These are phyloP conservation scores for Merluccius polli DNA, from an alignment of 2,797 vertebrate species.

Conservation along the genomic window DNA sequence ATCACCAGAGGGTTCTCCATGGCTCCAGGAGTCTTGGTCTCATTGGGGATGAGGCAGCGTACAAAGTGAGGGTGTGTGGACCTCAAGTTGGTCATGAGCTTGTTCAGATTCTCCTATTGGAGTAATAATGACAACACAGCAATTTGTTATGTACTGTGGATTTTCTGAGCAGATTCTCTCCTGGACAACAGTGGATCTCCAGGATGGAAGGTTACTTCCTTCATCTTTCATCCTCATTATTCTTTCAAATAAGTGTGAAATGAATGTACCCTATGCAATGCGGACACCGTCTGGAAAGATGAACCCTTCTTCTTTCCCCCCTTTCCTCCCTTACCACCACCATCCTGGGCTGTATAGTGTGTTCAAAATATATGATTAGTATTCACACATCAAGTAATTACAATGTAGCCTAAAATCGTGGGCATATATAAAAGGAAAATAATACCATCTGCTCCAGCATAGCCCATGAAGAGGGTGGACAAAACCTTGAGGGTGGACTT, in stretches of 20 bases:
- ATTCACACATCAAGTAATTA: no score
- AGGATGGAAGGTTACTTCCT: no score
- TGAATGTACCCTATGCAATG: slow-evolving; percentile 68
- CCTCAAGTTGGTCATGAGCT: slow-evolving; percentile 86
- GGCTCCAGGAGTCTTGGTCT: slow-evolving; percentile 81
- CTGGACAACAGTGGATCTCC: no score
- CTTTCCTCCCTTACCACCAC: slow-evolving; percentile 17
- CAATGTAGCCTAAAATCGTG: no score
- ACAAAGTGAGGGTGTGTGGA: slow-evolving; percentile 89
- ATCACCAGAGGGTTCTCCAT: slow-evolving; percentile 89
- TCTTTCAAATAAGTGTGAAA: no score
- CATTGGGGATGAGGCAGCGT: slow-evolving; percentile 86
- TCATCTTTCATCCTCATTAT: no score
- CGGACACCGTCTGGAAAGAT: slow-evolving; percentile 77
- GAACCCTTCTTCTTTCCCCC: slow-evolving; percentile 75
- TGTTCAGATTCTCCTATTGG: slow-evolving; percentile 85
- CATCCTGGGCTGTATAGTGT: background rate
- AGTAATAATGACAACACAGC: background rate
- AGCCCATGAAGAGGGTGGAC: slow-evolving; percentile 67
- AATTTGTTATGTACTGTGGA: no score
- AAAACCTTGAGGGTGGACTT: slow-evolving; percentile 75
- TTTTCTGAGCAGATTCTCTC: no score
- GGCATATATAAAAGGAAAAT: no score
- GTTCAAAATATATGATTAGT: no score
- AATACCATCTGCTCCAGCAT: slow-evolving; percentile 67